A percentile compares a stretch with the other conserved stretches of the same genome.
Evolutionary conservation across 2,797 vertebrate species (phyloP).

Genomic region (Trichosurus vulpecula): DNA sequence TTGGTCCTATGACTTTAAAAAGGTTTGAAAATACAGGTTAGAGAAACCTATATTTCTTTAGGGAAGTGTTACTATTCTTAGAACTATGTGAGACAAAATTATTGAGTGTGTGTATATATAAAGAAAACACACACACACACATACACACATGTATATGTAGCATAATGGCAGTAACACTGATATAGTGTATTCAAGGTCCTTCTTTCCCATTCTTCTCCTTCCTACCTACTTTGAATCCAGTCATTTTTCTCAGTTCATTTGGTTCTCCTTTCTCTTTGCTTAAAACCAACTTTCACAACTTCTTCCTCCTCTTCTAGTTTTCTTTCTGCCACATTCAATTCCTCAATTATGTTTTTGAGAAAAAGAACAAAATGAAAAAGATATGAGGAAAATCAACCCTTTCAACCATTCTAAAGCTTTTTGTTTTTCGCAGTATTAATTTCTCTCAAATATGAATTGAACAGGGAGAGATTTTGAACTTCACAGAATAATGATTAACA

Average conservation of each 20-base stretch:
- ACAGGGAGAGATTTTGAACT: background rate
- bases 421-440: background rate
- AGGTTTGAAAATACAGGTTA: background rate
- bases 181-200: background rate
- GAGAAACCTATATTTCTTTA: background rate
- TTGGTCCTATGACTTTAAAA: background rate
- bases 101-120: background rate
- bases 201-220: background rate
- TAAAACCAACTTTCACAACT: background rate
- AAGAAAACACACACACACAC: background rate
- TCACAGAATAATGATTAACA: background rate
- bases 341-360: constrained; percentile 26
- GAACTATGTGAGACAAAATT: background rate
- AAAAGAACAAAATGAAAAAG: constrained; percentile 29
- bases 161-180: background rate
- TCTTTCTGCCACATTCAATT: background rate
- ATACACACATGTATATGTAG: background rate
- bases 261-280: background rate
- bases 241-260: background rate
- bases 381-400: background rate
- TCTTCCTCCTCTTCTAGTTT: background rate
- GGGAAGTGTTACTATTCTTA: background rate
- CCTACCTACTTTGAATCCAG: background rate
- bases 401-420: constrained; percentile 17
- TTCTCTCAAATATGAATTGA: background rate